Evolutionary conservation across 2,797 vertebrate species (phyloP), one percentile per base, ranked within the genome.

Genomic region (Carduelis carduelis): DNA sequence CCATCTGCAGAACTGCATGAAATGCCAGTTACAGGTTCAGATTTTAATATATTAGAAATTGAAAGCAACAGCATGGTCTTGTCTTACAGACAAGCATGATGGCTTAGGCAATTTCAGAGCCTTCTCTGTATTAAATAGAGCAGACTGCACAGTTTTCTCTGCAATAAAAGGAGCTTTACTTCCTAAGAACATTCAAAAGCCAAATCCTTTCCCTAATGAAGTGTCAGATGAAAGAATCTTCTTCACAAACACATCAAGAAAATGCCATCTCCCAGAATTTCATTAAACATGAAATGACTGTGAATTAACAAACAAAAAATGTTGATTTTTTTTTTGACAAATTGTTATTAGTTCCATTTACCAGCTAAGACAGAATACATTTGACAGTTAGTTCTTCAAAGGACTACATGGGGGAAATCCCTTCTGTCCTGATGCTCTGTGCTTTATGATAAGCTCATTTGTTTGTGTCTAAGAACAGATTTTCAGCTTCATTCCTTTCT

Each of bases 181-280:
- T 87, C 41, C 46, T 52, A 57, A 47, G n/a, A 89, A 65, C 0
- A 1, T 46, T 92, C 37, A 59, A 83, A 89, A 90, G 75, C 46
- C 61, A 95, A 89, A 89, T 87, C 71, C 64, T 57, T 82, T 80
- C 85, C 44, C 83, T 91, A 91, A 78, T 59, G 61, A 95, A 74
- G n/a, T 41, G 57, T 93, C 65, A 89, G 49, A 57, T 80, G 50
- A 92, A 92, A 92, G 82, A 34, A 86, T 65, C 55, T 72, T 81
- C 69, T 72, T 49, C 28, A 44, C 34, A 76, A 86, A 76, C 19
- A n/a, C 21, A 57, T 56, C 41, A 74, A 91, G 70, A 79, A 65
- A 93, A 88, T 0, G 0, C 34, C 4, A 27, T 47, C 30, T 82
- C 77, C 55, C 49, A 52, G 44, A 83, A 84, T 52, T 43, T 76